These are phyloP conservation scores for Malurus melanocephalus DNA, from an alignment of 2,113 vertebrate genomes.

Conservation along the genomic window DNA sequence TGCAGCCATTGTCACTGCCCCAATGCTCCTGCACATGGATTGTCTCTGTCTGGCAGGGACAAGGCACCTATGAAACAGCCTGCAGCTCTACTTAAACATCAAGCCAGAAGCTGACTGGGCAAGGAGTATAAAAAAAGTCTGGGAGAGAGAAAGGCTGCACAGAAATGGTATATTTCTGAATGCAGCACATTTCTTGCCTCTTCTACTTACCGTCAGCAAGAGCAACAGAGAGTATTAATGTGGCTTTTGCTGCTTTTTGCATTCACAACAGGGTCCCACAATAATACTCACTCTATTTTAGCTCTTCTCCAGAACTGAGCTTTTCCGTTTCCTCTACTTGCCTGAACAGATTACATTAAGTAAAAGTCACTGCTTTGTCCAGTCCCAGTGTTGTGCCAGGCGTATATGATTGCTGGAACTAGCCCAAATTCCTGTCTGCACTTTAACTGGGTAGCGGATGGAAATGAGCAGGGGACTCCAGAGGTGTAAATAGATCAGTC, in stretches of 20 bases:
- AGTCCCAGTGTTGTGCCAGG: neutral
- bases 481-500: slow-evolving; percentile 50
- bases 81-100: neutral
- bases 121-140: neutral
- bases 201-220: neutral
- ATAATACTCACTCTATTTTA: neutral
- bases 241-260: neutral
- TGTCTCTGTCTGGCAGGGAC: neutral
- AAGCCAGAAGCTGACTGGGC: neutral
- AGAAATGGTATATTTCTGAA: neutral
- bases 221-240: neutral
- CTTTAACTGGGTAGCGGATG: neutral
- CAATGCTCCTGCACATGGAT: rapidly evolving
- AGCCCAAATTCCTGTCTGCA: slow-evolving; percentile 7
- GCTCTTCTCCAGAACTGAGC: neutral
- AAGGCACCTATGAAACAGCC: neutral
- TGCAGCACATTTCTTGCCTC: rapidly evolving
- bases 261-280: neutral
- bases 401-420: neutral
- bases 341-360: neutral
- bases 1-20: neutral
- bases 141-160: neutral
- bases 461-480: slow-evolving; percentile 3
- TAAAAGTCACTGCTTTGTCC: neutral
- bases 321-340: neutral